A percentile compares a stretch with the other conserved stretches of the same genome.
phyloP scores from a whole-genome alignment of 2,797 vertebrate species.

The Anableps anableps region DNA sequence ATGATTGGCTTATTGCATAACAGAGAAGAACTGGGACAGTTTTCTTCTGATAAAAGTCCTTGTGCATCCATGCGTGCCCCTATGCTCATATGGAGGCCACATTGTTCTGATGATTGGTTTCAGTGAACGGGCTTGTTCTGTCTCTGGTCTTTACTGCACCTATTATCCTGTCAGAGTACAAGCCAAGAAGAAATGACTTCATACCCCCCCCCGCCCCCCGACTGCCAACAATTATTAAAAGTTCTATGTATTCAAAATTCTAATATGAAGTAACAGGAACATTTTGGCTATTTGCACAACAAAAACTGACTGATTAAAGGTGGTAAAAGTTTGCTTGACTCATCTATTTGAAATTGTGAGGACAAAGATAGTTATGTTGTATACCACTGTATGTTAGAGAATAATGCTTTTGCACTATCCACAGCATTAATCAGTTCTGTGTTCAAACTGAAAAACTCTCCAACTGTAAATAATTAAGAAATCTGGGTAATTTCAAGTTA shows the following conservation, averaged over 20 bases:
- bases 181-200: conserved; percentile 59
- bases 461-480: conserved; percentile 34
- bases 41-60: conserved; percentile 22
- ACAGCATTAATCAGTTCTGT: neutral
- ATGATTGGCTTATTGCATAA: conserved; percentile 14
- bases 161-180: conserved; percentile 62
- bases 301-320: conserved; percentile 17
- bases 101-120: conserved; percentile 37
- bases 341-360: conserved; percentile 23
- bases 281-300: neutral
- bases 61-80: neutral
- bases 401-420: conserved; percentile 10
- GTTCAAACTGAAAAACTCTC: neutral
- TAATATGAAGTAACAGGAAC: conserved; percentile 4
- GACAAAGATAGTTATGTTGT: conserved; percentile 20
- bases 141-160: conserved; percentile 42
- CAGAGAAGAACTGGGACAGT: conserved; percentile 23
- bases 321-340: conserved; percentile 26
- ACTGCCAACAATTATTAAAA: conserved; percentile 32
- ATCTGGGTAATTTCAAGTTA: conserved; percentile 34
- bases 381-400: neutral
- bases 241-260: conserved; percentile 43
- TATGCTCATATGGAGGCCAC: conserved; percentile 59
- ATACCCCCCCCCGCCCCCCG: conserved; percentile 35
- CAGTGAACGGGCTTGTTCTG: conserved; percentile 28